Evolutionary conservation across 2,797 vertebrate genomes (phyloP), one percentile per base, ranked within the genome.

Genomic region (Silurus aristotelis): DNA sequence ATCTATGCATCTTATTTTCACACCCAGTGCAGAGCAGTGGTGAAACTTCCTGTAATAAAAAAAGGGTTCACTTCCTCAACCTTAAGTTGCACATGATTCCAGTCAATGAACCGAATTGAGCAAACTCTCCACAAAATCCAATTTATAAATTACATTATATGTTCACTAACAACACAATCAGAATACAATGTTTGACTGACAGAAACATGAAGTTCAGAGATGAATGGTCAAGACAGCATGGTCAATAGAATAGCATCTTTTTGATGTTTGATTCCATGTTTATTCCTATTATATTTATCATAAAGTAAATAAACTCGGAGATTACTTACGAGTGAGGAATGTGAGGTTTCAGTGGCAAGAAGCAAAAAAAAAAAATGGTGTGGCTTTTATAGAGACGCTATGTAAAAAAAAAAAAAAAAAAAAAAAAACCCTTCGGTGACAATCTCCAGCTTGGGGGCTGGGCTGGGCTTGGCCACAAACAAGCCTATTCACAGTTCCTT

Each of bases 401-500:
- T 67, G 81, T 85, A 88, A 84, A 87, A 10, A 52, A 52, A 52
- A 87, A 89, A 86, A 87, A 87, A 89, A 86, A 87, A 31, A 31
- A 31, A 31, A 31, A 31, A 27, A 27, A 27, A 63, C 56, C 81
- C 86, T 84, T 90, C 77, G 89, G 89, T 92, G 89, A 94, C 93
- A 94, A 94, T 93, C 89, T 91, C 89, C 86, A 88, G 85, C 88
- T 84, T 82, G 87, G 86, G 91, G 90, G 90, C 56, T 20, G 91
- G 90, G 90, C 56, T 20, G 86, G 87, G 89, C 85, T 82, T 80
- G 91, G 85, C 90, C 87, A 93, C 91, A 93, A 93, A 93, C 87
- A 84, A 88, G 87, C 46, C 92, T 92, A 92, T 94, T 93, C 91
- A 94, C 73, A 90, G 86, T 82, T 80, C 68, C 77, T 79, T 67